Base-by-base conservation (phyloP, 2,113 vertebrate genomes). In the Eudorcas thomsonii region DNA sequence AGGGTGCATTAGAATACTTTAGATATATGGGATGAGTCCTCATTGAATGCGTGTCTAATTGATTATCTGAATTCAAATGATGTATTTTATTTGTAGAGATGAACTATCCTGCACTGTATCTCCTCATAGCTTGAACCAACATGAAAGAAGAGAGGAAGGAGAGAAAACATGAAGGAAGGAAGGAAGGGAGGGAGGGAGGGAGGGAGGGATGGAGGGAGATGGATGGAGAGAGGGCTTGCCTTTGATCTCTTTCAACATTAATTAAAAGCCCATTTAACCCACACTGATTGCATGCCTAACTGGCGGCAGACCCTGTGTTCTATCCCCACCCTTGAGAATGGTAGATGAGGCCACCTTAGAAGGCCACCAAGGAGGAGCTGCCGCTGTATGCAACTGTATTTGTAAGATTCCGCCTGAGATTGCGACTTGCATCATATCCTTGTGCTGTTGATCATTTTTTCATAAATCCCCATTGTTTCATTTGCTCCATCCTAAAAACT, bases 401-500 rank as follows among this genome's bases (percentile, higher is more conserved):
- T 30, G 60, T 57, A 96, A 96, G 57, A 93, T 67, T 94, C 60
- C 95, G 85, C 50, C 94, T 80, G 71, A 86, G 7, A 36, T 2
- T 2, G 48, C 7, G 4, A 82, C 48, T 96, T 96, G 78, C 25
- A 90, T 88, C 45, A 88, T 81, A 91, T 67, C 89, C 33, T 81
- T 25, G 77, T 21, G 59, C n/a, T 25, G 9, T 7, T 89, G 92
- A 97, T 96, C 6, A 90, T 98, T 97, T 98, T 95, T 95, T 98
- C 93, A 94, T 96, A 97, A 97, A 97, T 98, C 97, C 94, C 93
- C 88, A 91, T 94, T 94, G 92, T 33, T 97, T 96, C 95, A 21
- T 81, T 98, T 98, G 97, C 86, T 91, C 89, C 91, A 48, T 85
- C 96, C 89, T 92, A 98, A 97, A 97, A 98, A 95, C 52, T 97